Base-by-base conservation (phyloP, 2,888 invertebrate species). In the Galeruca laticollis region DNA sequence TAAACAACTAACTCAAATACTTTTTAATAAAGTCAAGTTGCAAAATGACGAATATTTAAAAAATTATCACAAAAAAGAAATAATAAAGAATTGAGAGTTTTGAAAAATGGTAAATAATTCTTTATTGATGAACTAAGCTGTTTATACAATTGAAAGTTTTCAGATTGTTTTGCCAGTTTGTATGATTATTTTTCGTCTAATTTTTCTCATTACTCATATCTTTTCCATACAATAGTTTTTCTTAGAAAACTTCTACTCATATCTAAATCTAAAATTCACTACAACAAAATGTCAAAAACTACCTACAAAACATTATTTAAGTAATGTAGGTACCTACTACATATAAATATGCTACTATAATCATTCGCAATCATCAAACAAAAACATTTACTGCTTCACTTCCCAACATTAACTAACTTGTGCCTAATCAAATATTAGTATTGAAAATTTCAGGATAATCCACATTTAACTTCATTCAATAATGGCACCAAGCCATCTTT, bases 401-500 rank as follows among this genome's bases (percentile, higher is more conserved):
- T 47, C 9, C 15, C 47, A 47, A 47, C 15, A 15, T 15, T 47
- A 18, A 47, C n/a, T n/a, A 40, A 40, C n/a, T 47, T 15, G 8
- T 15, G 15, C 18, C 47, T 47, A 47, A n/a, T 33, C 31, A n/a
- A 61, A 31, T 51, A 26, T n/a, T 33, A 61, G 52, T 62, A 15
- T 52, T 6, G n/a, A 54, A 54, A 63, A 52, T 40, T 63, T 63
- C 15, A 15, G 8, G 9, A 54, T 49, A 54, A 40, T 52, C 37
- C 67, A 10, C 21, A 20, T 20, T 6, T n/a, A 33, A 18, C 61
- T 60, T 47, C 31, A 21, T 43, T 52, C n/a, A 61, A 68, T 18
- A 47, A 60, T 56, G 59, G 60, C 66, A 75, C 74, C 71, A 63
- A 70, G 76, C 77, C 77, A 78, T 76, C 74, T 76, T 76, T 75